Evolutionary conservation across 2,797 vertebrate genomes (phyloP).

Genomic region (Mormyrus hasselquistii): DNA sequence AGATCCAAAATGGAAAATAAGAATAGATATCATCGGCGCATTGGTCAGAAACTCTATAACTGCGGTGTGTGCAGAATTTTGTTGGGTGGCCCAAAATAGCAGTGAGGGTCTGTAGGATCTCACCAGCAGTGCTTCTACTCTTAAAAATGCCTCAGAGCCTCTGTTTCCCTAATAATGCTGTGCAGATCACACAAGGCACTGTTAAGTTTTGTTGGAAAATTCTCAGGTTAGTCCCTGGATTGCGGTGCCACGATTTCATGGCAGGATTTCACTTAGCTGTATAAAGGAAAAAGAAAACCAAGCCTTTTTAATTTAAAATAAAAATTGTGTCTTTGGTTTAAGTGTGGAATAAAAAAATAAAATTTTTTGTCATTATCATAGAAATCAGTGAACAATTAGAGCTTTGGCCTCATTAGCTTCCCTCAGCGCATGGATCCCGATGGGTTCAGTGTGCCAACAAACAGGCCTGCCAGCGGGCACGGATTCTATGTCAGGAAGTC

Average conservation of each 20-base stretch:
- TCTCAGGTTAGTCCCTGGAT: neutral
- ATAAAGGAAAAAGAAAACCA: neutral
- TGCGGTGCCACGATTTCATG: neutral
- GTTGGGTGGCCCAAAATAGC: slow-evolving; percentile 1
- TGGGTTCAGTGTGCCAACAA: neutral
- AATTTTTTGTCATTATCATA: neutral
- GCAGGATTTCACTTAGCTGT: neutral
- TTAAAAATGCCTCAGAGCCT: neutral
- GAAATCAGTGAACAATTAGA: neutral
- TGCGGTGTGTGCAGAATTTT: neutral
- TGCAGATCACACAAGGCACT: neutral
- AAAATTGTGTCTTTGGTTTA: neutral
- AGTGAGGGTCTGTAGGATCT: neutral
- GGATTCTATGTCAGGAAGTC: neutral
- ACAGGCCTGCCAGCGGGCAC: neutral
- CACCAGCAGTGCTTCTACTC: neutral
- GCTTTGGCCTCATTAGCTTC: neutral
- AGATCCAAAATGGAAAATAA: neutral
- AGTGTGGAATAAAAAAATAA: neutral
- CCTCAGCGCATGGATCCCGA: neutral
- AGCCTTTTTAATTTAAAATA: neutral
- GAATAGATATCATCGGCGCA: slow-evolving; percentile 14
- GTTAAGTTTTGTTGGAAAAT: neutral
- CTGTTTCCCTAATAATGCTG: neutral
- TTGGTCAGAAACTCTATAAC: slow-evolving; percentile 25